Percentiles rank a stretch among this genome's conserved stretches.
Conservation (phyloP, 92 coral and sea anemone species). For the Actinernus sp. region DNA sequence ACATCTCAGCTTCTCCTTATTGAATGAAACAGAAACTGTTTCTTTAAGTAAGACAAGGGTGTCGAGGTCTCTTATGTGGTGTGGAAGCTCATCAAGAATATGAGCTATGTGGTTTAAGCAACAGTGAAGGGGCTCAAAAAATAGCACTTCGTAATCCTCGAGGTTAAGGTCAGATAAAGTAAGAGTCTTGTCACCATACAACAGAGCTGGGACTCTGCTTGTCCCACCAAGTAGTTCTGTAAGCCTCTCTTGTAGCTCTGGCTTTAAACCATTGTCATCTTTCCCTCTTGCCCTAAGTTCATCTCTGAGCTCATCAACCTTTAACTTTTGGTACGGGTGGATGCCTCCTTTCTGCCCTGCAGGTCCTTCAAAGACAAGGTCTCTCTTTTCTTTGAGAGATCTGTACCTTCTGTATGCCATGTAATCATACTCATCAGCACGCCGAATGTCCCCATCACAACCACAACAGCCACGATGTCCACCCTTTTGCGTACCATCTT, state of each 20-base stretch:
- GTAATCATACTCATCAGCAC: neutral
- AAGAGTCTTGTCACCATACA: neutral
- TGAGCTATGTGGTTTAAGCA: constrained; percentile 11
- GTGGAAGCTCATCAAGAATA: constrained; percentile 18
- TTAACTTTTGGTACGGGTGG: constrained; percentile 19
- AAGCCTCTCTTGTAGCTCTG: constrained; percentile 5
- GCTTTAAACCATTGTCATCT: neutral
- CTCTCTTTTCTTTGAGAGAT: constrained; percentile 1
- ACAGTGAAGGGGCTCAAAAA: constrained; percentile 29
- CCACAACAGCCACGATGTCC: constrained; percentile 17
- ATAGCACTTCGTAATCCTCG: constrained; percentile 20
- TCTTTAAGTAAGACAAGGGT: too few relatives aligned
- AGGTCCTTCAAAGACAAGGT: constrained; percentile 6
- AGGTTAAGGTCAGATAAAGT: constrained; percentile 28
- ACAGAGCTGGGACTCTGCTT: constrained; percentile 13
- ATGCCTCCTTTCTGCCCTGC: neutral
- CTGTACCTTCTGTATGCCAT: constrained; percentile 2
- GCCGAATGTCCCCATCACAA: constrained; percentile 8
- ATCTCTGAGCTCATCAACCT: constrained; percentile 1
- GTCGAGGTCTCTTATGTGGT: constrained; percentile 14
- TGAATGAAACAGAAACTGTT: too few relatives aligned
- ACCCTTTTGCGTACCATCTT: constrained; percentile 19
- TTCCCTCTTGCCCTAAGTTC: constrained; percentile 16
- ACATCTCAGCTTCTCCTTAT: too few relatives aligned
- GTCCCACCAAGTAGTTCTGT: constrained; percentile 7